Conservation (phyloP, 1,140 invertebrate species). For the Stegodyphus mimosarum region DNA sequence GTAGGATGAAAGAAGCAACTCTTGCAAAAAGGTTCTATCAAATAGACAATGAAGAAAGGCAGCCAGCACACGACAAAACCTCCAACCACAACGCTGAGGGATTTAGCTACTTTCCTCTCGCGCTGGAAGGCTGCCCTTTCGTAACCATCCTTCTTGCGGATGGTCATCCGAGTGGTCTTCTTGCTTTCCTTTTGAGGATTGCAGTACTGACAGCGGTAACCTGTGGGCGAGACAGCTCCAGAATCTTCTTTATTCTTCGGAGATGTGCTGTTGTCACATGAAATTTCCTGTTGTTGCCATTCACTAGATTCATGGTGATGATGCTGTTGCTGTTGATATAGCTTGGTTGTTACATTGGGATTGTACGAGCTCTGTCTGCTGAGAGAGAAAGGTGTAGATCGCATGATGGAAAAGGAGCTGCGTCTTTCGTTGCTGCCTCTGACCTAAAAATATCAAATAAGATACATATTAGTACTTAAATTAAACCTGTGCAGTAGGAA, state of each 20-base stretch:
- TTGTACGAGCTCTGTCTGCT: conserved; percentile 43
- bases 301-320: conserved; percentile 1
- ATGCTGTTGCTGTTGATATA: conserved; percentile 49
- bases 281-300: background rate
- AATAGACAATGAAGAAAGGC: conserved; percentile 88
- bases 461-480: too few species aligned
- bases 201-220: conserved; percentile 61
- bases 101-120: conserved; percentile 89
- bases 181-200: conserved; percentile 19
- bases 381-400: conserved; percentile 34
- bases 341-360: conserved; percentile 31
- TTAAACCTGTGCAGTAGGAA: too few species aligned
- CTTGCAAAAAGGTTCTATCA: conserved; percentile 83
- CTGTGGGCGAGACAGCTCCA: background rate
- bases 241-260: background rate
- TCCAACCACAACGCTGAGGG: conserved; percentile 89
- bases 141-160: conserved; percentile 55
- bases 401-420: conserved; percentile 47
- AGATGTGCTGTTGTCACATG: background rate
- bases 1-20: conserved; percentile 73
- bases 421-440: conserved; percentile 20
- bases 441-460: too few species aligned
- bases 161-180: conserved; percentile 23
- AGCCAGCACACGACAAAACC: conserved; percentile 92
- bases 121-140: conserved; percentile 68